Conservation (phyloP, 2,888 invertebrate species). For the Papilio demoleus region DNA sequence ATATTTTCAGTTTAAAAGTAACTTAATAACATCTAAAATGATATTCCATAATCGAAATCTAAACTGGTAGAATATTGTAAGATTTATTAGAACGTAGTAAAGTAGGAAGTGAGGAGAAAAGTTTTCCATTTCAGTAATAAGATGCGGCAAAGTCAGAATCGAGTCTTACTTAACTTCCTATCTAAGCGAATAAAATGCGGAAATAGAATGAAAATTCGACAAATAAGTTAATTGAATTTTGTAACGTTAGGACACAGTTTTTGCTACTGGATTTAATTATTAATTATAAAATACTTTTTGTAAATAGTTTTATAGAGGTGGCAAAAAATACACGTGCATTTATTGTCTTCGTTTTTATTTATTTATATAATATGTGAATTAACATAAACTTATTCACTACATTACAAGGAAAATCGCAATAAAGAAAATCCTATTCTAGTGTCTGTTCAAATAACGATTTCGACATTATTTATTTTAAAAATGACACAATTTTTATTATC, state of each 20-base stretch:
- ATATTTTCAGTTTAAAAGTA: no score
- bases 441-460: not conserved
- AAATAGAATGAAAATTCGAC: slow-evolving; percentile 12
- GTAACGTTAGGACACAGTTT: not conserved
- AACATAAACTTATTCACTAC: not conserved
- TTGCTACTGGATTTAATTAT: not conserved
- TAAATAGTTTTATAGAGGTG: no score
- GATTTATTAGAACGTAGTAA: not conserved
- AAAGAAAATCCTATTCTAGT: not conserved
- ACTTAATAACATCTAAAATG: not conserved
- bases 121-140: slow-evolving; percentile 33
- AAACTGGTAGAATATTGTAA: not conserved
- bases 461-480: not conserved
- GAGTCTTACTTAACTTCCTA: slow-evolving; percentile 14
- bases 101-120: slow-evolving; percentile 16
- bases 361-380: not conserved
- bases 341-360: not conserved
- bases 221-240: slow-evolving; percentile 18
- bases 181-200: slow-evolving; percentile 10
- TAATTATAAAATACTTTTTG: not conserved
- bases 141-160: slow-evolving; percentile 27
- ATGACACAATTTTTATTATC: not conserved
- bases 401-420: slow-evolving; percentile 12
- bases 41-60: not conserved
- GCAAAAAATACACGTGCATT: not conserved